phyloP scores from a whole-genome alignment of 2,113 vertebrate genomes.

The Microcebus murinus region DNA sequence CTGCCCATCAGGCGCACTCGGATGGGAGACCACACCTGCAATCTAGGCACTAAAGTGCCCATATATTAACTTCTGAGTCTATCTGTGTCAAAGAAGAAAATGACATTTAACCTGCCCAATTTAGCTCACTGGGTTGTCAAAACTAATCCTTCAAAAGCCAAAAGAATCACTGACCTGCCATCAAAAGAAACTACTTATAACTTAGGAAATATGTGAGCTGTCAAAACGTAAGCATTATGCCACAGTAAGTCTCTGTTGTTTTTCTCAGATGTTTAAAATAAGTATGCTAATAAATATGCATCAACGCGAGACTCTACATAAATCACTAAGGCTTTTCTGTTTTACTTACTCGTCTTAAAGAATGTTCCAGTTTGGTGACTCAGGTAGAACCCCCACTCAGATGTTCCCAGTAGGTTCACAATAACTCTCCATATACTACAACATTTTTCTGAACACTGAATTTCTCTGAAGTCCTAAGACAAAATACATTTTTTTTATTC shows the following conservation, averaged over 20 bases:
- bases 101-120: not conserved
- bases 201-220: not conserved
- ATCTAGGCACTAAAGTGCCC: not conserved
- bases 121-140: not conserved
- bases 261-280: not conserved
- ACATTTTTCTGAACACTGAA: not conserved
- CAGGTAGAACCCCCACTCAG: not conserved
- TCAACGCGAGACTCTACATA: not conserved
- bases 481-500: not conserved
- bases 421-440: not conserved
- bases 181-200: not conserved
- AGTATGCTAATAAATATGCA: not conserved
- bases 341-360: not conserved
- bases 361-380: not conserved
- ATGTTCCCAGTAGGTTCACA: not conserved
- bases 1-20: rapidly evolving
- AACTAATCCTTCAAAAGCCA: not conserved
- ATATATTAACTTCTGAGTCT: not conserved
- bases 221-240: not conserved
- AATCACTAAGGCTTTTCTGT: not conserved
- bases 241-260: not conserved
- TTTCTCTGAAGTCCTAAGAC: not conserved
- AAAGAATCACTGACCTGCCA: not conserved
- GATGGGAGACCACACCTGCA: not conserved
- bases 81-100: not conserved